A percentile compares a stretch with the other conserved stretches of the same genome.
These are phyloP conservation scores for Harpalus rufipes DNA, from an alignment of 2,888 invertebrate genomes.

Conservation along the genomic window DNA sequence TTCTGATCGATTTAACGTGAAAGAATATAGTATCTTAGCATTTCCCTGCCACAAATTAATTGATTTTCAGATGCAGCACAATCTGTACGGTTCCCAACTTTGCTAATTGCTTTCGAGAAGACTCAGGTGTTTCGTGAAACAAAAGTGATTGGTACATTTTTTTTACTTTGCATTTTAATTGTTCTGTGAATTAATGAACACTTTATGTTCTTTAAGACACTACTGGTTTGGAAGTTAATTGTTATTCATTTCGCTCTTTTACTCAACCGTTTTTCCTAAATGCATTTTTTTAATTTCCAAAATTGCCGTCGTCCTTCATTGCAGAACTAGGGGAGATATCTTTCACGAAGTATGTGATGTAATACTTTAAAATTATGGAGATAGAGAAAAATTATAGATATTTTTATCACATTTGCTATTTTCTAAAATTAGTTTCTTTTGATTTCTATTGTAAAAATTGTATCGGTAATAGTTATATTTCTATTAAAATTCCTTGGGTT, in stretches of 20 bases:
- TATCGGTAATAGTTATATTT: background rate
- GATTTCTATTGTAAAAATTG: background rate
- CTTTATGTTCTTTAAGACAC: conserved; percentile 32
- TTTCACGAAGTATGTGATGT: too few relatives aligned
- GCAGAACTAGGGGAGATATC: background rate
- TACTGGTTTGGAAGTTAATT: conserved; percentile 10
- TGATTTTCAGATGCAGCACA: conserved; percentile 35
- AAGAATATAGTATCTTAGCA: background rate
- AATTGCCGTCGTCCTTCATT: background rate
- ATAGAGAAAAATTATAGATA: too few relatives aligned
- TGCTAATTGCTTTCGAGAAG: conserved; percentile 41
- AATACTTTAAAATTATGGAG: too few relatives aligned
- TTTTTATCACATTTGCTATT: too few relatives aligned
- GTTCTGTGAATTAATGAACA: conserved; percentile 42
- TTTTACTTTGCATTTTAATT: conserved; percentile 51
- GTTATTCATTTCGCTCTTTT: conserved; percentile 1
- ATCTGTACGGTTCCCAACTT: conserved; percentile 6
- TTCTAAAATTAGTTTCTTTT: background rate
- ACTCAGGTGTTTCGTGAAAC: conserved; percentile 28
- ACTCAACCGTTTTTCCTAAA: background rate
- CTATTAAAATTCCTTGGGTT: background rate
- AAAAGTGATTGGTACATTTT: conserved; percentile 51
- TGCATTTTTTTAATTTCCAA: background rate
- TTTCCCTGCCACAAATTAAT: conserved; percentile 5
- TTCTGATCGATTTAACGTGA: background rate